A percentile compares a stretch with the other conserved stretches of the same genome.
Conservation (phyloP, 2,888 invertebrate species). For the Ennomos quercinarius region DNA sequence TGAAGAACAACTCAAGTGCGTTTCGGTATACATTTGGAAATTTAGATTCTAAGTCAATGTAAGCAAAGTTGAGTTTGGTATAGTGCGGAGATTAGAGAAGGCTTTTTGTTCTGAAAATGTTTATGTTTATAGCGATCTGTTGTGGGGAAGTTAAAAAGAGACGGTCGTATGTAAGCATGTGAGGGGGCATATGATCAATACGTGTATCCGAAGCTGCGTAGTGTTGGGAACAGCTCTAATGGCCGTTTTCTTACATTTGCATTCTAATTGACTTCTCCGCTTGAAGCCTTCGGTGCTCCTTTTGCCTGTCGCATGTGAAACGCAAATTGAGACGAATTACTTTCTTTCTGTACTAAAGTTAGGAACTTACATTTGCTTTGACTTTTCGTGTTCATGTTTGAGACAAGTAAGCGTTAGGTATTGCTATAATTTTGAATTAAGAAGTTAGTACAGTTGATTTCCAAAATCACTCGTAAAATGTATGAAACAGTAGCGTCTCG, state of each 20-base stretch:
- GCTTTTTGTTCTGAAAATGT: constrained; percentile 64
- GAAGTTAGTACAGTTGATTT: background rate
- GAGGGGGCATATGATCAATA: constrained; percentile 81
- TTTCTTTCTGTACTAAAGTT: constrained; percentile 49
- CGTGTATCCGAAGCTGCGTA: constrained; percentile 60
- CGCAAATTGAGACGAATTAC: constrained; percentile 71
- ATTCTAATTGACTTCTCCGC: constrained; percentile 79
- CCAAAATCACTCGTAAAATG: background rate
- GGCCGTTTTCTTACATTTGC: constrained; percentile 85
- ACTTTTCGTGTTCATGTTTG: constrained; percentile 15
- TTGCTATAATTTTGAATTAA: background rate
- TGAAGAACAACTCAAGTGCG: constrained; percentile 42
- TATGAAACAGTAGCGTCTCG: too few relatives aligned
- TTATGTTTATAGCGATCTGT: constrained; percentile 84
- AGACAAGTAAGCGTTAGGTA: background rate
- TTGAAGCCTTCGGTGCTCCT: constrained; percentile 60
- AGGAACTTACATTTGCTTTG: constrained; percentile 33
- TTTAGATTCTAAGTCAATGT: constrained; percentile 2
- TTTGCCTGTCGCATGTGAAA: constrained; percentile 69
- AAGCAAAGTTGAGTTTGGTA: constrained; percentile 38
- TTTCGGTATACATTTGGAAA: background rate
- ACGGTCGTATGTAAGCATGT: constrained; percentile 82
- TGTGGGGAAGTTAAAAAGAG: constrained; percentile 83
- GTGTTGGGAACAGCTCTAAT: constrained; percentile 66
- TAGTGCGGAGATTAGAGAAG: constrained; percentile 43